Evolutionary conservation across 2,113 vertebrate genomes (phyloP).

Genomic region (Oxygymnocypris stewartii): DNA sequence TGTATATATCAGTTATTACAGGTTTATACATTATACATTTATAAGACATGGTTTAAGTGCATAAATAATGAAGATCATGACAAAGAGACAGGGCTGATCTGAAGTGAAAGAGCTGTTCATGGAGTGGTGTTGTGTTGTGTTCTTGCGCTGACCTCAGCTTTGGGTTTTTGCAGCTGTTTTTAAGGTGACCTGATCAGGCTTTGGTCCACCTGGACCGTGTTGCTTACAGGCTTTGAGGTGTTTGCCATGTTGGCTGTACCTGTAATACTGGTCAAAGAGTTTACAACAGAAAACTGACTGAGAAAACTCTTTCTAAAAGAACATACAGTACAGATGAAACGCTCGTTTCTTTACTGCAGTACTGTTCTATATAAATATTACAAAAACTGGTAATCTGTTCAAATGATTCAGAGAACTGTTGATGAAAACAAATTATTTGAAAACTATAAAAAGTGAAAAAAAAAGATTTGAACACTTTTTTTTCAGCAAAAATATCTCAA

Average conservation of each 20-base stretch:
- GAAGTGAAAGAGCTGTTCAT: background rate
- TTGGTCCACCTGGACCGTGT: background rate
- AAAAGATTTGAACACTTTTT: too few species aligned
- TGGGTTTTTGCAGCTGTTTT: background rate
- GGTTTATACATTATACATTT: too few species aligned
- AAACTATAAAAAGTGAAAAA: too few species aligned
- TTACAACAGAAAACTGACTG: background rate
- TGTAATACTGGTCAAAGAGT: background rate
- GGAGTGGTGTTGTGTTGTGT: background rate
- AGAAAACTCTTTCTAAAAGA: background rate
- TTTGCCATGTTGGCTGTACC: background rate
- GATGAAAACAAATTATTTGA: background rate
- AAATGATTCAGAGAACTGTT: background rate
- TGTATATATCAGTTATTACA: background rate
- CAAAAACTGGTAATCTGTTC: background rate
- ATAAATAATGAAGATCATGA: background rate
- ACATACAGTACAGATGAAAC: background rate
- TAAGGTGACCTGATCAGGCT: conserved; percentile 5
- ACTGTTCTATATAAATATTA: background rate
- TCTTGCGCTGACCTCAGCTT: background rate
- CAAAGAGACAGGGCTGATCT: background rate
- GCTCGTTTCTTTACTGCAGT: background rate
- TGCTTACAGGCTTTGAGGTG: background rate
- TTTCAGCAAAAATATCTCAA: too few species aligned
- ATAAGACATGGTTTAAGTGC: background rate